A percentile compares a stretch with the other conserved stretches of the same genome.
Evolutionary conservation across 2,113 vertebrate species (phyloP).

Genomic region (Ascaphus truei): DNA sequence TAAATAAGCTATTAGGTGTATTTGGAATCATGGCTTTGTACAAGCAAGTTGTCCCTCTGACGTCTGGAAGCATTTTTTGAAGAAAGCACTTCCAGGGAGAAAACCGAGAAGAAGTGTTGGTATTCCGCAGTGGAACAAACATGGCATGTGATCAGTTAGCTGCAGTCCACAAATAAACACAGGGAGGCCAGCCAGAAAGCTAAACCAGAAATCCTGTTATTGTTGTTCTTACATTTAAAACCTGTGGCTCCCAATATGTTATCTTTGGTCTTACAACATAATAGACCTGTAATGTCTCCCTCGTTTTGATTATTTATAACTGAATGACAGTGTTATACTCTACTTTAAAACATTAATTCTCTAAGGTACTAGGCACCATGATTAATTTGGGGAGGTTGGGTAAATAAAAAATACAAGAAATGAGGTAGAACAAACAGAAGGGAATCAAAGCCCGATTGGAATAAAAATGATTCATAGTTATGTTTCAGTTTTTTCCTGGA

Average conservation of each 20-base stretch:
- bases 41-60: conserved; percentile 48
- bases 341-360: conserved; percentile 30
- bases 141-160: conserved; percentile 80
- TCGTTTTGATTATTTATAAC: conserved; percentile 30
- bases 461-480: conserved; percentile 47
- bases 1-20: conserved; percentile 1
- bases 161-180: conserved; percentile 76
- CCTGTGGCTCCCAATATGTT: conserved; percentile 58
- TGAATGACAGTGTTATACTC: conserved; percentile 25
- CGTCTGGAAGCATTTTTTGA: conserved; percentile 75
- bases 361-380: conserved; percentile 6
- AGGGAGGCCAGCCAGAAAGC: conserved; percentile 57
- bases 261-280: conserved; percentile 33
- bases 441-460: conserved; percentile 22
- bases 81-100: conserved; percentile 69
- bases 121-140: conserved; percentile 79
- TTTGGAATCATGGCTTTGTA: conserved; percentile 18
- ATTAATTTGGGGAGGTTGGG: conserved; percentile 27
- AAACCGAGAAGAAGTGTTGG: conserved; percentile 62
- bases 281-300: conserved; percentile 24
- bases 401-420: conserved; percentile 36
- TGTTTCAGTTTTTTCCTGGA: conserved; percentile 52
- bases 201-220: conserved; percentile 65
- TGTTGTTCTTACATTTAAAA: conserved; percentile 62
- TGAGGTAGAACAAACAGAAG: conserved; percentile 31